phyloP scores from a whole-genome alignment of 2,888 invertebrate species.

The Cordilura impudica region DNA sequence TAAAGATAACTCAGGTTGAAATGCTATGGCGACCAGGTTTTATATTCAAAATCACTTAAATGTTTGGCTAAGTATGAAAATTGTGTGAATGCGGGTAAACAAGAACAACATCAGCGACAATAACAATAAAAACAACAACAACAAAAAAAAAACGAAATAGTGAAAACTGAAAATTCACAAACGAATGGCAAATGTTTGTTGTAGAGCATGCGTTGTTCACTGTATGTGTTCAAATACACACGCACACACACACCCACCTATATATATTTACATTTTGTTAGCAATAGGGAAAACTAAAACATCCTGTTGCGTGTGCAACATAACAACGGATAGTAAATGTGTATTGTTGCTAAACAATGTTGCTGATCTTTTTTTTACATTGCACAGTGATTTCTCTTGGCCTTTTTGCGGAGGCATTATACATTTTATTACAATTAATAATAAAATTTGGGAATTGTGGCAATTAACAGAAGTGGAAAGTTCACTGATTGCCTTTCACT shows the following conservation, averaged over 20 bases:
- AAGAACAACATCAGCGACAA: conserved; percentile 34
- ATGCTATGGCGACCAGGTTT: conserved; percentile 71
- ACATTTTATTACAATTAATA: no score
- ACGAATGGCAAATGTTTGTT: conserved; percentile 61
- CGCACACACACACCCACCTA: conserved; percentile 13
- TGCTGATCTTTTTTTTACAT: background rate
- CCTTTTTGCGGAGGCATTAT: no score
- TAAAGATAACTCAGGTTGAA: conserved; percentile 74
- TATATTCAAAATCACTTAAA: conserved; percentile 69
- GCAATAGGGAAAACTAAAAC: conserved; percentile 27
- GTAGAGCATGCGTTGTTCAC: conserved; percentile 64
- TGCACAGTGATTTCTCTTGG: background rate
- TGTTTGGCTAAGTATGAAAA: conserved; percentile 30
- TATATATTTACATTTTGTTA: background rate
- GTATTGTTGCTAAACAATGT: conserved; percentile 53
- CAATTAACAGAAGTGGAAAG: no score
- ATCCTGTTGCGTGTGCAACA: conserved; percentile 55
- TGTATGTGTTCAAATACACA: conserved; percentile 35
- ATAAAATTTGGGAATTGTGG: no score
- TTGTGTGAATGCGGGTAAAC: conserved; percentile 37
- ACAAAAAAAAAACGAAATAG: conserved; percentile 31
- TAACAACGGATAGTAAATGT: background rate
- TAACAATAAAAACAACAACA: conserved; percentile 39
- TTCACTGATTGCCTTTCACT: no score
- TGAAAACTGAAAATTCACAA: conserved; percentile 49